Percentiles rank a stretch among this genome's conserved stretches.
phyloP scores from a whole-genome alignment of 2,113 vertebrate genomes.

The Ailurus styani region DNA sequence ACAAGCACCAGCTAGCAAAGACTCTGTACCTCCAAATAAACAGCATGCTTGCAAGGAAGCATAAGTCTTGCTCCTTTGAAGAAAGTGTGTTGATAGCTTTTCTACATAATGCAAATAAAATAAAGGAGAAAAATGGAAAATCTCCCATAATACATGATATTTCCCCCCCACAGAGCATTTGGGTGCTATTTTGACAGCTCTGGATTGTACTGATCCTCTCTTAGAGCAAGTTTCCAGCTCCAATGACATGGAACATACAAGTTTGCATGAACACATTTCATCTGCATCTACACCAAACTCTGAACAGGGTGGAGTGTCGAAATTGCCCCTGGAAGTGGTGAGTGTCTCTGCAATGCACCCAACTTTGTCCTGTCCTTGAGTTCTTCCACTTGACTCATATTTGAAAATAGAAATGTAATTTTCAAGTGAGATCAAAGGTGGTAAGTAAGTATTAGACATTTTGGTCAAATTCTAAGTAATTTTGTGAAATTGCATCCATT shows the following conservation, averaged over 20 bases:
- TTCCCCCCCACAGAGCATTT: conserved; percentile 59
- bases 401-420: background rate
- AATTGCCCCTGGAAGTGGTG: conserved; percentile 56
- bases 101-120: conserved; percentile 70
- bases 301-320: conserved; percentile 15
- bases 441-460: background rate
- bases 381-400: background rate
- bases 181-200: conserved; percentile 59
- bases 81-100: conserved; percentile 71
- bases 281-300: conserved; percentile 67
- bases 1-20: conserved; percentile 64
- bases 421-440: conserved; percentile 25
- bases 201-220: conserved; percentile 73
- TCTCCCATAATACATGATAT: conserved; percentile 50
- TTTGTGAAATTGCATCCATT: background rate
- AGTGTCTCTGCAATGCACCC: conserved; percentile 46
- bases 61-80: conserved; percentile 71
- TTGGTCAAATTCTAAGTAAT: background rate
- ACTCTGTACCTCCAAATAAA: conserved; percentile 49
- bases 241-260: conserved; percentile 46
- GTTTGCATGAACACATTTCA: conserved; percentile 8
- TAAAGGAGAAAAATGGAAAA: background rate
- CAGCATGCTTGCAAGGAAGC: conserved; percentile 60
- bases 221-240: conserved; percentile 65
- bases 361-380: background rate